Conservation (phyloP, 2,888 invertebrate genomes). For the Ectemnius cavifrons region DNA sequence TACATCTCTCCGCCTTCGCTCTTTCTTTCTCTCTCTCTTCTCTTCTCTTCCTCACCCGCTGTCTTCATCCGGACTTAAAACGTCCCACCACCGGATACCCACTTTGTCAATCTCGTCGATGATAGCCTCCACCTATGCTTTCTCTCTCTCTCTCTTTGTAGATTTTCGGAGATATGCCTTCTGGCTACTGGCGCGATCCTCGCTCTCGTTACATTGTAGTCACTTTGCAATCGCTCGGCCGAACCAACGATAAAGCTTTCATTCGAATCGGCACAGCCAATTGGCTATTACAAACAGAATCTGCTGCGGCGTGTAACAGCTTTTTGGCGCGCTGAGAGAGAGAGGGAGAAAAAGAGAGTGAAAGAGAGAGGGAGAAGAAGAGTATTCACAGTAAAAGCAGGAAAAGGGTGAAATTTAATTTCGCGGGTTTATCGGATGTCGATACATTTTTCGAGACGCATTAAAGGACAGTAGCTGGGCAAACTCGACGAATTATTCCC, state of each 20-base stretch:
- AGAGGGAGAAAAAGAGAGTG: too few relatives aligned
- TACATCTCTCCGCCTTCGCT: slow-evolving; percentile 3
- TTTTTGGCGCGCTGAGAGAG: slow-evolving; percentile 24
- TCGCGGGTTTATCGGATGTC: slow-evolving; percentile 43
- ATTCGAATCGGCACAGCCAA: slow-evolving; percentile 25
- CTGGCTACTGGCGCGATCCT: background rate
- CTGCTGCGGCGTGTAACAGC: slow-evolving; percentile 23
- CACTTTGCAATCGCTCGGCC: slow-evolving; percentile 17
- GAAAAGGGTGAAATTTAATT: slow-evolving; percentile 46
- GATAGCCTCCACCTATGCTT: too few relatives aligned
- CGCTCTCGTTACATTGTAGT: background rate
- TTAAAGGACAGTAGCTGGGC: slow-evolving; percentile 44
- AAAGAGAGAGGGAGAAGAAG: too few relatives aligned
- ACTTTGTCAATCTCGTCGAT: too few relatives aligned
- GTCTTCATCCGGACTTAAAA: background rate
- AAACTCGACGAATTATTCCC: slow-evolving; percentile 47
- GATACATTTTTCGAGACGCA: slow-evolving; percentile 43
- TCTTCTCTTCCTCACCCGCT: background rate
- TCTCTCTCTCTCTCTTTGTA: too few relatives aligned
- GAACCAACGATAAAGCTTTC: slow-evolving; percentile 35
- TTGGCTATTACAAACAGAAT: slow-evolving; percentile 35
- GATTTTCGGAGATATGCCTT: background rate
- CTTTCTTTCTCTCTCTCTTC: too few relatives aligned
- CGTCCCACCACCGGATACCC: too few relatives aligned
- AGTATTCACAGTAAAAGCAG: slow-evolving; percentile 29